phyloP scores from a whole-genome alignment of 1,140 invertebrate genomes.

The Acromyrmex heyeri region DNA sequence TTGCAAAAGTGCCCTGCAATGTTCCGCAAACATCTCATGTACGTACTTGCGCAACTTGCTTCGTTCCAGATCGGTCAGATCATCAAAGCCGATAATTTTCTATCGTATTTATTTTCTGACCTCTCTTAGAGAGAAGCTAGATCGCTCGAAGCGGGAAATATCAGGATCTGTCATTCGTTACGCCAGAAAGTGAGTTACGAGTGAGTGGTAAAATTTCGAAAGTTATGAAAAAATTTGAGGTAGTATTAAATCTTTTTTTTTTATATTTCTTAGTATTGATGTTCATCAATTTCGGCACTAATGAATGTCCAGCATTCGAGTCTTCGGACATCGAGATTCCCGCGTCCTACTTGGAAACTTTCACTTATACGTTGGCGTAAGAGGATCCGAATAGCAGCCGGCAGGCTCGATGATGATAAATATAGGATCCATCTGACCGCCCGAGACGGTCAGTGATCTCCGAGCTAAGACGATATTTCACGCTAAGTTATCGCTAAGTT shows the following conservation, averaged over 20 bases:
- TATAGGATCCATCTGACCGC: slow-evolving; percentile 41
- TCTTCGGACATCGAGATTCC: slow-evolving; percentile 81
- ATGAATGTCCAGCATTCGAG: slow-evolving; percentile 65
- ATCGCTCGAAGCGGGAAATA: background rate
- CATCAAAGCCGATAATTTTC: slow-evolving; percentile 22
- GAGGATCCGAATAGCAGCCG: slow-evolving; percentile 80
- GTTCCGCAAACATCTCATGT: slow-evolving; percentile 65
- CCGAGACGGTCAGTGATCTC: slow-evolving; percentile 54
- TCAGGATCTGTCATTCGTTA: background rate
- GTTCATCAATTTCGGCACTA: slow-evolving; percentile 56
- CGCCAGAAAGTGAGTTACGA: background rate
- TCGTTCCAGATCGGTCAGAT: slow-evolving; percentile 45
- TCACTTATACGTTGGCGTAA: slow-evolving; percentile 85
- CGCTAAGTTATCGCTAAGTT: slow-evolving; percentile 18
- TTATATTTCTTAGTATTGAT: background rate
- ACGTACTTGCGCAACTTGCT: slow-evolving; percentile 63
- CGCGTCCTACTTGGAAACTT: slow-evolving; percentile 86
- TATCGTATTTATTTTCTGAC: background rate
- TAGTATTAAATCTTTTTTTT: background rate
- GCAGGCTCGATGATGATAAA: slow-evolving; percentile 63
- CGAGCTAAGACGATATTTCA: slow-evolving; percentile 48
- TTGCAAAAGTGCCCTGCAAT: slow-evolving; percentile 70
- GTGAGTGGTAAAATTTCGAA: slow-evolving; percentile 36
- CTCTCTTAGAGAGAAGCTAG: background rate
- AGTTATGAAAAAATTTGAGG: background rate